A percentile compares a stretch with the other conserved stretches of the same genome.
Evolutionary conservation across 2,888 invertebrate genomes (phyloP).

Genomic region (Tetramorium bicarinatum): DNA sequence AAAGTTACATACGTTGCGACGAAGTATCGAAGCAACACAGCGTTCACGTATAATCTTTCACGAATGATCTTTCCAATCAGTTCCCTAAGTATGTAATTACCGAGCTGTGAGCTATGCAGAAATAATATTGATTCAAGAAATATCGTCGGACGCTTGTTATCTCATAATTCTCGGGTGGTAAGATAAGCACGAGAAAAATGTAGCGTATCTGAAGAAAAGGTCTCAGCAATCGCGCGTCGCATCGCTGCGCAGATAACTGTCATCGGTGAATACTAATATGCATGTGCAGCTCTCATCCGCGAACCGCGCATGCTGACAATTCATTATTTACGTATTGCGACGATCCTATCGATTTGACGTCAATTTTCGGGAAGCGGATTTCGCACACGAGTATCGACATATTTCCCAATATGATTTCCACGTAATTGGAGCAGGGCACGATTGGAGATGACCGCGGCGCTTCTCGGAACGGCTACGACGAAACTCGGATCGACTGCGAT

Average conservation of each 20-base stretch:
- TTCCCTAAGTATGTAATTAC: background rate
- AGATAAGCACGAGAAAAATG: background rate
- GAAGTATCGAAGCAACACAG: no score
- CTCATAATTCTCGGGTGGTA: background rate
- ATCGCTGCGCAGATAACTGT: background rate
- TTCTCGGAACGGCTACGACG: background rate
- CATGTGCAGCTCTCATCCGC: background rate
- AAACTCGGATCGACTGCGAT: background rate
- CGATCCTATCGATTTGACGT: conserved; percentile 28
- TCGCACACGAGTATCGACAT: background rate
- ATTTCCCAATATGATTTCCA: background rate
- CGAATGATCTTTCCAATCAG: background rate
- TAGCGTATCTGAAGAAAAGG: background rate
- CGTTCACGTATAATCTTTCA: background rate
- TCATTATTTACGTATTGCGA: background rate
- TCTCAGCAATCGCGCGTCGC: background rate
- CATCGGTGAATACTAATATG: background rate
- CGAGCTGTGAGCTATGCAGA: background rate
- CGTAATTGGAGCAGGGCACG: conserved; percentile 3
- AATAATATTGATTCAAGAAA: background rate
- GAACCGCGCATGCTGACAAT: background rate
- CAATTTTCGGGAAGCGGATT: conserved; percentile 8
- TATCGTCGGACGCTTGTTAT: background rate
- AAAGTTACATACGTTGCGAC: no score
- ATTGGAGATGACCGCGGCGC: background rate